phyloP scores from a whole-genome alignment of 2,888 invertebrate genomes.

The Pollenia angustigena region DNA sequence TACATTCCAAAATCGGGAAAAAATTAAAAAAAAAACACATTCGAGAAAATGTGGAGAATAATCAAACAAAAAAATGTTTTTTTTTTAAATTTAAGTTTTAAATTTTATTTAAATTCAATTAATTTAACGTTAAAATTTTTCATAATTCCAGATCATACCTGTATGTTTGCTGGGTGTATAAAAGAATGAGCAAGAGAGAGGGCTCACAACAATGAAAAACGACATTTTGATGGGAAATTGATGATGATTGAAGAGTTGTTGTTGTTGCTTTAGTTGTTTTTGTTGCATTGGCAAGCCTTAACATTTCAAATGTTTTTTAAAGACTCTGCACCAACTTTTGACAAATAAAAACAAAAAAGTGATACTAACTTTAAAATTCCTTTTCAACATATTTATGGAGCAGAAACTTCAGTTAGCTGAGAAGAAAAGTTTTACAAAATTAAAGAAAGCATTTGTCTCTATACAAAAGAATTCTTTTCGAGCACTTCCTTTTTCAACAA shows the following conservation, averaged over 20 bases:
- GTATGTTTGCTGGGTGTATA: not conserved
- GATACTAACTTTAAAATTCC: slow-evolving; percentile 17
- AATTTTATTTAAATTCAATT: no score
- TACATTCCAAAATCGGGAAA: no score
- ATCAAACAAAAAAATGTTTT: no score
- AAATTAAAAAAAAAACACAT: no score
- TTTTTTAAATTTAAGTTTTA: no score
- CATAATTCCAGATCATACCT: no score
- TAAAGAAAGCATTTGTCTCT: no score
- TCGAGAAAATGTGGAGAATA: no score
- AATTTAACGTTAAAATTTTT: no score
- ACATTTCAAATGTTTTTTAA: slow-evolving; percentile 7
- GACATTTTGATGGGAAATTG: slow-evolving; percentile 83
- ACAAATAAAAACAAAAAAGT: not conserved
- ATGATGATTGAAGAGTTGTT: slow-evolving; percentile 81
- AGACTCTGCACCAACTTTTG: not conserved
- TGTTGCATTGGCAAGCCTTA: slow-evolving; percentile 24
- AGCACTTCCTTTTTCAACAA: not conserved
- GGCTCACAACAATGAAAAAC: slow-evolving; percentile 70
- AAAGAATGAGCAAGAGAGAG: slow-evolving; percentile 29
- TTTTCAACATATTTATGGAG: slow-evolving; percentile 19
- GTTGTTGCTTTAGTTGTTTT: slow-evolving; percentile 35
- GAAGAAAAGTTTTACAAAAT: not conserved
- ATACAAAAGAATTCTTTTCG: not conserved
- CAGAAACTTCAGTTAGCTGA: not conserved